Evolutionary conservation across 2,888 invertebrate genomes (phyloP).

Genomic region (Oligia fasciuncula): DNA sequence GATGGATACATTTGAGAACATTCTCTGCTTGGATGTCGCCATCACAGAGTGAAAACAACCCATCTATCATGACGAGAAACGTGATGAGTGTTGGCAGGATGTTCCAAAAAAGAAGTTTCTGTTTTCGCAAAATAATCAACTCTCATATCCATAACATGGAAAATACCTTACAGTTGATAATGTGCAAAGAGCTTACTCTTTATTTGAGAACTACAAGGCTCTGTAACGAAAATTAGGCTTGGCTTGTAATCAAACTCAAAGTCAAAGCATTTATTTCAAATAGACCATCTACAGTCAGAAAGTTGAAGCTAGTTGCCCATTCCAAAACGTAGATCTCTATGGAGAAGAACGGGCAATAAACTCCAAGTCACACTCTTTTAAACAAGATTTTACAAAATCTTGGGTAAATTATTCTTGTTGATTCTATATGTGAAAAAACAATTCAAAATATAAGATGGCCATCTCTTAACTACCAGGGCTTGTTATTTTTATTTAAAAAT

Average conservation of each 20-base stretch:
- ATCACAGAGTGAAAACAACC: not conserved
- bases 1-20: slow-evolving; percentile 12
- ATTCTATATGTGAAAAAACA: not conserved
- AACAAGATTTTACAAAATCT: not conserved
- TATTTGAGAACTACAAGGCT: not conserved
- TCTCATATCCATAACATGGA: not conserved
- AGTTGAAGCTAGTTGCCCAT: not conserved
- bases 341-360: too few species aligned
- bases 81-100: not conserved
- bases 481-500: too few species aligned
- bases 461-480: too few species aligned
- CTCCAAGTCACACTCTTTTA: too few species aligned
- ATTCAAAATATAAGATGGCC: too few species aligned
- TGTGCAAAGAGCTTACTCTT: not conserved
- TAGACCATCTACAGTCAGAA: not conserved
- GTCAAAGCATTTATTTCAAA: not conserved
- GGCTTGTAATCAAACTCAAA: not conserved
- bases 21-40: not conserved
- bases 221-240: not conserved
- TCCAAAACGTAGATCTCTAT: too few species aligned
- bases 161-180: not conserved
- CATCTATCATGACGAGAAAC: not conserved
- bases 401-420: not conserved
- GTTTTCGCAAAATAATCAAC: not conserved
- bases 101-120: not conserved